Evolutionary conservation across 2,113 vertebrate genomes (phyloP).

Genomic region (Lates calcarifer): DNA sequence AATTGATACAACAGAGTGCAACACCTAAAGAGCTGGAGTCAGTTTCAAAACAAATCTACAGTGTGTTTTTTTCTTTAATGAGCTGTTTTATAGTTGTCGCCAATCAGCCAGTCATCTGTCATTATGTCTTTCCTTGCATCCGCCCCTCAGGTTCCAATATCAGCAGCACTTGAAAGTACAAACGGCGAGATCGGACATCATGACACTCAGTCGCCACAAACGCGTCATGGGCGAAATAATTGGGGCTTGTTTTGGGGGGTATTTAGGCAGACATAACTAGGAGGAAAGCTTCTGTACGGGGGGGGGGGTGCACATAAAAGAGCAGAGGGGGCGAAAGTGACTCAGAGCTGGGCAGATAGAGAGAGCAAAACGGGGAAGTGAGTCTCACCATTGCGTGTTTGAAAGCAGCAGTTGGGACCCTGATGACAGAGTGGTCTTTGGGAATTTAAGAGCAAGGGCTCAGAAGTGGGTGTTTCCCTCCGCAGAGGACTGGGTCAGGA

Average conservation of each 20-base stretch:
- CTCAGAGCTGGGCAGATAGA: conserved; percentile 55
- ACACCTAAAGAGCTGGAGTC: background rate
- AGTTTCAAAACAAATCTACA: conserved; percentile 56
- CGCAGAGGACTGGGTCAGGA: conserved; percentile 83
- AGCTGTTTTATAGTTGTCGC: conserved; percentile 55
- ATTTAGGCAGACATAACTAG: conserved; percentile 67
- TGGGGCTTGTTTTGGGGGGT: conserved; percentile 67
- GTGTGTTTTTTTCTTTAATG: conserved; percentile 53
- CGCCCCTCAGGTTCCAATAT: conserved; percentile 74
- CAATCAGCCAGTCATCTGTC: conserved; percentile 77
- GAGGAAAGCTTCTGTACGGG: conserved; percentile 57
- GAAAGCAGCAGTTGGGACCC: conserved; percentile 86
- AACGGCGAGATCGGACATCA: conserved; percentile 53
- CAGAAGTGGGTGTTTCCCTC: conserved; percentile 80
- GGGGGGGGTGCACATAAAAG: conserved; percentile 79
- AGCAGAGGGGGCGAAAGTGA: conserved; percentile 64
- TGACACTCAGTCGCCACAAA: conserved; percentile 57
- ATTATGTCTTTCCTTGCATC: conserved; percentile 69
- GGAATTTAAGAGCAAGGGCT: conserved; percentile 86
- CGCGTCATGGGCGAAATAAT: conserved; percentile 71
- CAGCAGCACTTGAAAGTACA: conserved; percentile 63
- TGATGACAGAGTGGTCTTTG: conserved; percentile 89
- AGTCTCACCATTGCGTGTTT: conserved; percentile 80
- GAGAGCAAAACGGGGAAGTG: conserved; percentile 60
- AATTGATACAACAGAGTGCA: conserved; percentile 17